These are phyloP conservation scores for Aproaerema taeniolella DNA, from an alignment of 2,888 invertebrate genomes.

Conservation along the genomic window DNA sequence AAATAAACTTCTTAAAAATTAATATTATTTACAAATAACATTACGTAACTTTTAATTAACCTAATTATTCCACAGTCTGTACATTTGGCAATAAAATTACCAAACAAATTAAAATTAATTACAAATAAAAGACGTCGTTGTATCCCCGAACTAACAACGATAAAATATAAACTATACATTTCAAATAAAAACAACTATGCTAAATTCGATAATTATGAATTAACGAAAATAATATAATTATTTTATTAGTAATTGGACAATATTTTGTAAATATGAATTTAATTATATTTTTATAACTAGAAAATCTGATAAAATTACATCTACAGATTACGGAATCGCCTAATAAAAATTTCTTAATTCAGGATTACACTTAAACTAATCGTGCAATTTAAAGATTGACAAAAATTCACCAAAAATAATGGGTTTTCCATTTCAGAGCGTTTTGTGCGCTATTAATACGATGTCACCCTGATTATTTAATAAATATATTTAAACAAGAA, in stretches of 20 bases:
- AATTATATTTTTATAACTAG: slow-evolving; percentile 26
- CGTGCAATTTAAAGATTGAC: too few relatives aligned
- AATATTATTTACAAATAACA: slow-evolving; percentile 44
- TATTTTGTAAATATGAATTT: slow-evolving; percentile 31
- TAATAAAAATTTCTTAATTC: slow-evolving; percentile 26
- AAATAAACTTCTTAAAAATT: slow-evolving; percentile 20
- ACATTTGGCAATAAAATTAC: slow-evolving; percentile 44
- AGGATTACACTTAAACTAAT: slow-evolving; percentile 16
- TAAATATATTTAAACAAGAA: too few relatives aligned
- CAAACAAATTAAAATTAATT: too few relatives aligned
- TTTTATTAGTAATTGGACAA: slow-evolving; percentile 26
- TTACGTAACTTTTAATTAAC: slow-evolving; percentile 31
- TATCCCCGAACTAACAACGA: slow-evolving; percentile 23
- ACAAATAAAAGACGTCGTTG: slow-evolving; percentile 27
- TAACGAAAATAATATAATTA: background rate
- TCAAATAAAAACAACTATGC: background rate
- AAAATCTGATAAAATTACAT: slow-evolving; percentile 35
- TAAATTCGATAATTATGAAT: background rate
- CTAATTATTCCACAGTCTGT: slow-evolving; percentile 33
- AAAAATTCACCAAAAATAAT: too few relatives aligned
- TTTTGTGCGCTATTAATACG: slow-evolving; percentile 55
- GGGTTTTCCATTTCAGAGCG: too few relatives aligned
- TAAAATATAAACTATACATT: background rate
- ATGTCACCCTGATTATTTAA: slow-evolving; percentile 57
- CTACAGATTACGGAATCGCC: slow-evolving; percentile 31